Base-by-base conservation (phyloP, 1,140 invertebrate genomes). In the Anoplophora glabripennis region DNA sequence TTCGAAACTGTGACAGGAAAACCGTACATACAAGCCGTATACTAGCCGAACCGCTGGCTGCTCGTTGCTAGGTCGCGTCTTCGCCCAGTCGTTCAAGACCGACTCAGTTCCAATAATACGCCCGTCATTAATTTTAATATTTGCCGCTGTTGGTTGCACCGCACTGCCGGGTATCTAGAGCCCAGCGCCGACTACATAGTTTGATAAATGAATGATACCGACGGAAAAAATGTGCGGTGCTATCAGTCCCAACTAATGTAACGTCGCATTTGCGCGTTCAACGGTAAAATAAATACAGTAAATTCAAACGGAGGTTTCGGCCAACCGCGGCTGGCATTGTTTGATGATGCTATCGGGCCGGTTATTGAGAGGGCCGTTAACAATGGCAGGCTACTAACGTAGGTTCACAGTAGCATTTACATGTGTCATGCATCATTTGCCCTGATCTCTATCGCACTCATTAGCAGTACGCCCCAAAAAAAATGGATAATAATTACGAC, bases 311-410 rank as follows among this genome's bases (percentile, higher is more conserved):
- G 65, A 69, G 63, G 47, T 53, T 36, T 55, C 61, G 63, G 65
- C 21, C 65, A 69, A 71, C 69, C 69, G 57, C 69, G 66, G 18
- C 62, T 69, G 69, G 65, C 69, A 69, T 71, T 71, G 69, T 71
- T 71, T 71, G 61, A 71, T 71, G 69, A 69, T 65, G 63, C 65
- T 62, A 71, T 71, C 66, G 69, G 61, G 53, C 11, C 17, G 17
- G 61, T 68, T 71, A 71, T 71, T 69, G 69, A 71, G 65, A 69
- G 69, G 57, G 60, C 59, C 49, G 67, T 68, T 69, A 67, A 60
- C 66, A 71, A 67, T 65, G 63, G 63, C 49, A 45, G 63, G 28
- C 34, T 63, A 66, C 60, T 67, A 58, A 63, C 64, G 63, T 56
- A 52, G 47, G 28, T 57, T 47, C 60, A 52, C 55, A 51, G 33